These are phyloP conservation scores for Ceratina calcarata DNA, from an alignment of 1,140 invertebrate genomes.

Conservation along the genomic window DNA sequence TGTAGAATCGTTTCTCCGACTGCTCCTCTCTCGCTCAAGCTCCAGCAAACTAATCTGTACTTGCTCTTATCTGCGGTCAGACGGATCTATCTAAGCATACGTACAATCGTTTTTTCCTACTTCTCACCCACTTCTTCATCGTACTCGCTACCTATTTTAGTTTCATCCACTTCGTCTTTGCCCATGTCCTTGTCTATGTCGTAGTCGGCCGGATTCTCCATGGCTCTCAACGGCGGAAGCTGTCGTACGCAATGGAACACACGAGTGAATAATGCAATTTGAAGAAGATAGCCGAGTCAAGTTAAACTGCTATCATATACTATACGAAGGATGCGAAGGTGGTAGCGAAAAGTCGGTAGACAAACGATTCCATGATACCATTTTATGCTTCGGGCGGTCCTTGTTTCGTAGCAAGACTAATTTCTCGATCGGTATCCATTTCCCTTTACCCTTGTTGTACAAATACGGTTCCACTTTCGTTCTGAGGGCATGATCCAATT, in stretches of 20 bases:
- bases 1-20: conserved; percentile 98
- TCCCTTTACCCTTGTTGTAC: conserved; percentile 95
- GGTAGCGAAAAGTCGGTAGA: too few species aligned
- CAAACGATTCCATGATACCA: conserved; percentile 81
- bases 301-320: neutral
- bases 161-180: conserved; percentile 69
- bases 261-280: neutral
- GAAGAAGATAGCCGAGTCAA: neutral
- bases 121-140: neutral
- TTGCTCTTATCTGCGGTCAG: conserved; percentile 81
- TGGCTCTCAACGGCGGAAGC: conserved; percentile 86
- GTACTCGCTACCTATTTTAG: conserved; percentile 71
- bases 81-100: too few species aligned
- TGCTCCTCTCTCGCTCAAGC: conserved; percentile 93
- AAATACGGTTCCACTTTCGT: conserved; percentile 95
- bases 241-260: conserved; percentile 69
- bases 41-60: conserved; percentile 95
- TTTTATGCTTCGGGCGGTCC: conserved; percentile 89
- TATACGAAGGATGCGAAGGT: too few species aligned
- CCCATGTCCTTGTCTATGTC: conserved; percentile 87
- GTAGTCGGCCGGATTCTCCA: conserved; percentile 91
- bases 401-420: conserved; percentile 93
- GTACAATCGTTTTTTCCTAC: neutral
- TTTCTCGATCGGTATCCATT: conserved; percentile 92
- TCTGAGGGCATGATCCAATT: conserved; percentile 93